Conservation (phyloP, 1,140 invertebrate genomes). For the Drosophila orena region DNA sequence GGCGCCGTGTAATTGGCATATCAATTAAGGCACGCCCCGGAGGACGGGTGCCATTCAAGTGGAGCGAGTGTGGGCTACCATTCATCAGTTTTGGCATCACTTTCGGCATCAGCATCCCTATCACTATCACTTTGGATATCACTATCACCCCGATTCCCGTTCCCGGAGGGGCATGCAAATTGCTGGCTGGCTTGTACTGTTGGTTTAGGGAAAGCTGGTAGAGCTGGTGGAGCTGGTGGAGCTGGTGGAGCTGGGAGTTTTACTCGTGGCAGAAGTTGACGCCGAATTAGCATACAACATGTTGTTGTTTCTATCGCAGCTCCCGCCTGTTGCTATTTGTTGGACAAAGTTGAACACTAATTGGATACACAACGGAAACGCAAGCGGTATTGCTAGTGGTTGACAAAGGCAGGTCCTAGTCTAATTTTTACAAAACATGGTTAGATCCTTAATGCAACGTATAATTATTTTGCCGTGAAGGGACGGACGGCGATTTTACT, state of each 20-base stretch:
- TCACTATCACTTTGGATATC: constrained; percentile 3
- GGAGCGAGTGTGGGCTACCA: neutral
- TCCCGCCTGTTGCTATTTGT: constrained; percentile 38
- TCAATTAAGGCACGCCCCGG: constrained; percentile 33
- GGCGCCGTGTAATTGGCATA: constrained; percentile 44
- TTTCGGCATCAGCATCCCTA: constrained; percentile 2
- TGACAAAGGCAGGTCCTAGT: no score
- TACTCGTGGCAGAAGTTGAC: constrained; percentile 25
- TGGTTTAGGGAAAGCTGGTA: constrained; percentile 21
- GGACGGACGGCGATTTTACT: constrained; percentile 82
- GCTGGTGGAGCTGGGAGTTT: constrained; percentile 11
- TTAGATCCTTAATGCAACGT: no score
- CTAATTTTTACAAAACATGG: neutral
- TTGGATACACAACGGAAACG: constrained; percentile 86
- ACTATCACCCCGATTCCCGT: neutral
- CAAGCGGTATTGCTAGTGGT: neutral
- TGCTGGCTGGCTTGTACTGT: constrained; percentile 27
- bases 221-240: neutral
- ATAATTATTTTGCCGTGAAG: neutral
- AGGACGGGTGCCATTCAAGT: constrained; percentile 19
- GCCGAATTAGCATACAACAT: constrained; percentile 54
- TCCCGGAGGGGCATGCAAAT: constrained; percentile 24
- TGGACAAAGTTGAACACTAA: constrained; percentile 89
- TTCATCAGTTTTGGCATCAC: constrained; percentile 4
- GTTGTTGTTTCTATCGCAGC: constrained; percentile 13